Base-by-base conservation (phyloP, 2,888 invertebrate genomes). In the Chirona hameri region DNA sequence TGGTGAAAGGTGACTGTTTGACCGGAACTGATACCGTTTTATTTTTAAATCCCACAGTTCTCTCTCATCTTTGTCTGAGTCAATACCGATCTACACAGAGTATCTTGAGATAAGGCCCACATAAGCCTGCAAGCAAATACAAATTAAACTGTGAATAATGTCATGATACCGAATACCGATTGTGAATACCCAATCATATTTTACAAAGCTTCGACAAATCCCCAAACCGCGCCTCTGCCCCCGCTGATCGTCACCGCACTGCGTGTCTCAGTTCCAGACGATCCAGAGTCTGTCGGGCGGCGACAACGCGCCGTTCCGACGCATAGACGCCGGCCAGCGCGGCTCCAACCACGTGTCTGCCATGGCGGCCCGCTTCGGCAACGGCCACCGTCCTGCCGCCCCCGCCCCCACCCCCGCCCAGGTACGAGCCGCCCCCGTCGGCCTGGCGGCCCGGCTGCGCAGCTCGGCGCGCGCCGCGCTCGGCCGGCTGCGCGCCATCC, bases 261-360 rank as follows among this genome's bases (percentile, higher is more conserved):
- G 9, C 14, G 4, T n/a, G n/a, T 24, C 60, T 18, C 69, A 69
- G 69, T 69, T 69, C 27, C 69, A 69, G 27, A 29, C 69, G 69
- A 27, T 69, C 14, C 69, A 69, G 29, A 69, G 69, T 10, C 69
- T 60, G 24, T 21, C 24, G 12, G 60, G 60, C 60, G 60, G 60
- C 12, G 24, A 60, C 60, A 9, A 1, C 60, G 24, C 18, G 24
- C 60, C 24, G 21, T 60, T 60, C 60, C 72, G 18, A 29, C 27
- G 69, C 27, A 1, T 93, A 85, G 93, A 93, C 86, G 88, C 89
- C 87, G 90, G 93, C 52, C 91, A 89, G 86, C 88, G 90, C 48
- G 92, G 92, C 57, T 24, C 55, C 21, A 82, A 81, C 46, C 76
- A 72, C 14, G 80, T 80, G 1, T n/a, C 80, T 24, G 69, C 65